phyloP scores from a whole-genome alignment of 2,888 invertebrate genomes.

The Pseudanteris insignis region DNA sequence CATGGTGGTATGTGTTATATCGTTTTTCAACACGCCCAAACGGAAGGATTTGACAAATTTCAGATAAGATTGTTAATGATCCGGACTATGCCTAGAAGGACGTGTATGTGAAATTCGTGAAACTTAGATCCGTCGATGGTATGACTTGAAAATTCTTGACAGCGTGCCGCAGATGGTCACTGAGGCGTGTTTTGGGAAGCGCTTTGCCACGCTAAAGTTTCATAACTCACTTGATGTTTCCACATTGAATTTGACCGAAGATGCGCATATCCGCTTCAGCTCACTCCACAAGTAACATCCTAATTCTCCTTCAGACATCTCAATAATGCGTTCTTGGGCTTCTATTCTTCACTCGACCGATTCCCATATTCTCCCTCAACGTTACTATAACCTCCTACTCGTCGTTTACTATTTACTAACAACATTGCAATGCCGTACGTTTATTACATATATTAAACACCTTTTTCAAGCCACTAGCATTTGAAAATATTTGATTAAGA shows the following conservation, averaged over 20 bases:
- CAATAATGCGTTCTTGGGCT: slow-evolving; percentile 57
- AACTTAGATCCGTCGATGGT: slow-evolving; percentile 35
- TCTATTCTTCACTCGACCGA: slow-evolving; percentile 40
- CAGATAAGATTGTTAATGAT: slow-evolving; percentile 27
- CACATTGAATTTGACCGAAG: slow-evolving; percentile 40
- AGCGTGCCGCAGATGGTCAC: slow-evolving; percentile 43
- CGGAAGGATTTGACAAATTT: slow-evolving; percentile 21
- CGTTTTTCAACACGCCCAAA: too few species aligned
- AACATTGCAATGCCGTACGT: too few species aligned
- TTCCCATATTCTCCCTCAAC: slow-evolving; percentile 16
- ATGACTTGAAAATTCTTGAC: slow-evolving; percentile 43
- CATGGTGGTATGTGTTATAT: too few species aligned
- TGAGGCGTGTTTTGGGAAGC: slow-evolving; percentile 37
- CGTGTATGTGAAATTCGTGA: slow-evolving; percentile 36
- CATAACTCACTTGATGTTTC: slow-evolving; percentile 46
- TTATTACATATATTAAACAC: too few species aligned
- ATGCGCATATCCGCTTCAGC: slow-evolving; percentile 41
- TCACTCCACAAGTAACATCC: slow-evolving; percentile 47
- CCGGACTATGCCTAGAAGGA: slow-evolving; percentile 31
- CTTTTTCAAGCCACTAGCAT: too few species aligned
- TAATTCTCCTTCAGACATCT: slow-evolving; percentile 60
- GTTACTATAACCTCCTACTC: slow-evolving; percentile 15
- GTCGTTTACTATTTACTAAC: too few species aligned
- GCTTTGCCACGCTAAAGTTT: slow-evolving; percentile 28
- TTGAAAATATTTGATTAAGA: too few species aligned